Evolutionary conservation across 2,797 vertebrate species (phyloP).

Genomic region (Etheostoma perlongum): DNA sequence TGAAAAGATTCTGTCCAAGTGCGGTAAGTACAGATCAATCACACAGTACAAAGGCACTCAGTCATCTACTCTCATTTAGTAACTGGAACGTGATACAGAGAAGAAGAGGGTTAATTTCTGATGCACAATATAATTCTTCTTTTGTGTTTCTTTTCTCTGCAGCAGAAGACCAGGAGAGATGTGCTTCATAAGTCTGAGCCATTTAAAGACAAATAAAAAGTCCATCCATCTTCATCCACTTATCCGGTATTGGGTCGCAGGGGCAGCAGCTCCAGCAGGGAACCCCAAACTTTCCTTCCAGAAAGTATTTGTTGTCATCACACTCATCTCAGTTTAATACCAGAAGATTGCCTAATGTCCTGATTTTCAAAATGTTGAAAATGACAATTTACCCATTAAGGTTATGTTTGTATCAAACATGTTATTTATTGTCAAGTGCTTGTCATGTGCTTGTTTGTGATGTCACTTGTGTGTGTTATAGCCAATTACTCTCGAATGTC

Average conservation of each 20-base stretch:
- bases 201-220: conserved; percentile 10
- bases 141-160: conserved; percentile 40
- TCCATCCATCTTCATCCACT: no score
- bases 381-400: neutral
- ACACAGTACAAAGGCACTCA: neutral
- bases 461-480: neutral
- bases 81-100: neutral
- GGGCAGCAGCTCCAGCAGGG: no score
- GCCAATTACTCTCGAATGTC: no score
- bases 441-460: conserved; percentile 8
- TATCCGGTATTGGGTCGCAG: no score
- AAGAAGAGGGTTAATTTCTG: neutral
- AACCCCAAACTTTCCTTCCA: neutral
- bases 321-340: neutral
- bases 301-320: conserved; percentile 17
- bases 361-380: conserved; percentile 15
- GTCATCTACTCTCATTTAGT: neutral
- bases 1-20: conserved; percentile 51
- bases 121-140: conserved; percentile 20
- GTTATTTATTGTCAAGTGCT: conserved; percentile 33
- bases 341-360: neutral
- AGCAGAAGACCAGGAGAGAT: conserved; percentile 31
- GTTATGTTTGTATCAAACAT: conserved; percentile 75
- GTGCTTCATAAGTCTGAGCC: neutral
- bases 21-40: conserved; percentile 37